These are phyloP conservation scores for Tapera naevia DNA, from an alignment of 2,797 vertebrate genomes.

Conservation along the genomic window DNA sequence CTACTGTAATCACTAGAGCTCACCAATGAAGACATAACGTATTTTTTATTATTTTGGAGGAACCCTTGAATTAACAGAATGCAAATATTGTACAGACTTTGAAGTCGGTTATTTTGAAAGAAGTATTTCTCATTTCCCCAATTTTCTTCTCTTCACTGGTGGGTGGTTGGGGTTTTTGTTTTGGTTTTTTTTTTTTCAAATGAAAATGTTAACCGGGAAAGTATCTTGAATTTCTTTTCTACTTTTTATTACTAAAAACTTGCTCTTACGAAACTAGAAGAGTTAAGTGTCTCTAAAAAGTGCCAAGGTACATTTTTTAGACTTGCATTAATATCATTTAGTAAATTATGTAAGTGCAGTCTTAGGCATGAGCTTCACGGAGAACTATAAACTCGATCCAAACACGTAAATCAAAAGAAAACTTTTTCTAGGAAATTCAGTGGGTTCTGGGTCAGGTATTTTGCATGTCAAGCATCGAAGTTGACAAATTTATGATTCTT, in stretches of 20 bases:
- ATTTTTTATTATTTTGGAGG: not conserved
- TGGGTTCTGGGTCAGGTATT: constrained; percentile 13
- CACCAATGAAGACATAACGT: not conserved
- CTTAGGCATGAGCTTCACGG: not conserved
- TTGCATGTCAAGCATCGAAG: not conserved
- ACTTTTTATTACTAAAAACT: not conserved
- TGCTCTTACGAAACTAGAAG: not conserved
- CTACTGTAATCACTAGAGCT: not conserved
- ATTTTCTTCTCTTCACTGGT: not conserved
- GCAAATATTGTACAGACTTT: not conserved
- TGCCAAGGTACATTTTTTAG: not conserved
- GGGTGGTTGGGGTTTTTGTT: not conserved
- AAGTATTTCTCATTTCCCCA: constrained; percentile 29
- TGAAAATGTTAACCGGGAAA: not conserved
- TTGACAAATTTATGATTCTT: not conserved
- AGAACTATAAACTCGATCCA: not conserved
- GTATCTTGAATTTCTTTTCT: constrained; percentile 11
- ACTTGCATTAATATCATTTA: not conserved
- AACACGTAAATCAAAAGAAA: not conserved
- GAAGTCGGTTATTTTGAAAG: not conserved
- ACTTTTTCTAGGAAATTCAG: constrained; percentile 44
- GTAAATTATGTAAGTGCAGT: not conserved
- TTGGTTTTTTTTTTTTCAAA: not conserved
- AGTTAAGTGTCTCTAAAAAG: not conserved
- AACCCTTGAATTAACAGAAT: constrained; percentile 2